phyloP scores from a whole-genome alignment of 2,888 invertebrate species.

The Phymatocera aterrima region DNA sequence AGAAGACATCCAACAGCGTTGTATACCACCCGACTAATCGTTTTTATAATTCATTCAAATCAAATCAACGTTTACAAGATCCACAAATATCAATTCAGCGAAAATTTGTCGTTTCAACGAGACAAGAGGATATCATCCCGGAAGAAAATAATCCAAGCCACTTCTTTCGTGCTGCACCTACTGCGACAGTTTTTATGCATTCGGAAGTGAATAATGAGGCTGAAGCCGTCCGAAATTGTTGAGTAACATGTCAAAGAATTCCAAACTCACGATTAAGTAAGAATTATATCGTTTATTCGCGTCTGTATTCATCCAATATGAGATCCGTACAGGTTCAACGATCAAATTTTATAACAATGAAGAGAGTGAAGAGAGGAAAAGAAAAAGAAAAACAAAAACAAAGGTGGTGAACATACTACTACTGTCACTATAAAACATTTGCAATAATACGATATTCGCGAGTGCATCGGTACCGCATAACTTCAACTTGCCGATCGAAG shows the following conservation, averaged over 20 bases:
- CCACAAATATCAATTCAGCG: too few relatives aligned
- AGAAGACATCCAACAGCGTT: too few relatives aligned
- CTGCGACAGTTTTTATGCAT: neutral
- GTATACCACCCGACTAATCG: too few relatives aligned
- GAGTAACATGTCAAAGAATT: neutral
- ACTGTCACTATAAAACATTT: neutral
- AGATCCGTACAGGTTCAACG: neutral
- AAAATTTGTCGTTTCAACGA: too few relatives aligned
- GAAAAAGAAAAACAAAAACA: neutral
- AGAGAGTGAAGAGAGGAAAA: too few relatives aligned
- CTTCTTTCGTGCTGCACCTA: neutral
- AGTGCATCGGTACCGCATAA: constrained; percentile 4
- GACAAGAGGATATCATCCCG: too few relatives aligned
- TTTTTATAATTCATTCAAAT: too few relatives aligned
- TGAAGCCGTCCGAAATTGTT: neutral
- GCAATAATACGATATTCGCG: neutral
- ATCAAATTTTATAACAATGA: too few relatives aligned
- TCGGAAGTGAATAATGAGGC: neutral
- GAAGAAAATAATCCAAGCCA: too few relatives aligned
- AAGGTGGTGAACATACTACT: neutral
- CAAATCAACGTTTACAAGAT: too few relatives aligned
- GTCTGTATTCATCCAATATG: neutral
- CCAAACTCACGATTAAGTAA: neutral
- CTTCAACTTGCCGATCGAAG: neutral
- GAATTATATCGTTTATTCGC: neutral